A percentile compares a stretch with the other conserved stretches of the same genome.
Evolutionary conservation across 2,797 vertebrate genomes (phyloP).

Genomic region (Crypturellus tataupa): DNA sequence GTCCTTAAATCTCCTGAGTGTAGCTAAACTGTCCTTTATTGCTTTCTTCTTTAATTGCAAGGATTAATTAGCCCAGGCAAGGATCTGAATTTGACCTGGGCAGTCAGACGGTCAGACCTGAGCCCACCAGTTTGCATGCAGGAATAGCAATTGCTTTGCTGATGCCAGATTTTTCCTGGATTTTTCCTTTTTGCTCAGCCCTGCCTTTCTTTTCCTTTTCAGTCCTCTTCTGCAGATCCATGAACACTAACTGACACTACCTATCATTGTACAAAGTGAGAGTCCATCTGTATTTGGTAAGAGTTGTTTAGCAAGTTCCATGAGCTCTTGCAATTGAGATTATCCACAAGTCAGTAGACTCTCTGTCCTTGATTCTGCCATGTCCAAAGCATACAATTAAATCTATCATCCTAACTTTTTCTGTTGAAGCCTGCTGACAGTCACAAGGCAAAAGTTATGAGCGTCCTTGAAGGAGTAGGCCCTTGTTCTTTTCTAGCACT

Average conservation of each 20-base stretch:
- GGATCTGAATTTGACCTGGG: neutral
- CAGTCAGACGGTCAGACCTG: neutral
- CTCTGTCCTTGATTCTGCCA: slow-evolving; percentile 10
- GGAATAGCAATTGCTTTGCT: too few relatives aligned
- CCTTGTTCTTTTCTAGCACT: slow-evolving; percentile 47
- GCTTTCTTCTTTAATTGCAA: neutral
- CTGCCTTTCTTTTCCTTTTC: neutral
- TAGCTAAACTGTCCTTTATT: neutral
- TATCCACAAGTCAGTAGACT: slow-evolving; percentile 18
- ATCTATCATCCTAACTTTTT: neutral
- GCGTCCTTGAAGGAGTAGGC: slow-evolving; percentile 55
- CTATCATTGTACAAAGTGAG: neutral
- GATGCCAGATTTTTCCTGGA: neutral
- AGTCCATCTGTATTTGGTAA: slow-evolving; percentile 32
- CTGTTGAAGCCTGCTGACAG: neutral
- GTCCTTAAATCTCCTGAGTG: neutral
- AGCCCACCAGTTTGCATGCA: too few relatives aligned
- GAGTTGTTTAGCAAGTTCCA: neutral
- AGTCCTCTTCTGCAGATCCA: neutral
- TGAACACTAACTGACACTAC: neutral
- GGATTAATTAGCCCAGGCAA: neutral
- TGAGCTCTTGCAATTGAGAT: neutral
- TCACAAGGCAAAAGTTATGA: slow-evolving; percentile 36
- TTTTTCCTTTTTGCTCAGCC: neutral
- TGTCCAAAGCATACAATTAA: slow-evolving; percentile 13